Evolutionary conservation across 2,888 invertebrate species (phyloP), one percentile per base, ranked within the genome.

Genomic region (Lithophane socia): DNA sequence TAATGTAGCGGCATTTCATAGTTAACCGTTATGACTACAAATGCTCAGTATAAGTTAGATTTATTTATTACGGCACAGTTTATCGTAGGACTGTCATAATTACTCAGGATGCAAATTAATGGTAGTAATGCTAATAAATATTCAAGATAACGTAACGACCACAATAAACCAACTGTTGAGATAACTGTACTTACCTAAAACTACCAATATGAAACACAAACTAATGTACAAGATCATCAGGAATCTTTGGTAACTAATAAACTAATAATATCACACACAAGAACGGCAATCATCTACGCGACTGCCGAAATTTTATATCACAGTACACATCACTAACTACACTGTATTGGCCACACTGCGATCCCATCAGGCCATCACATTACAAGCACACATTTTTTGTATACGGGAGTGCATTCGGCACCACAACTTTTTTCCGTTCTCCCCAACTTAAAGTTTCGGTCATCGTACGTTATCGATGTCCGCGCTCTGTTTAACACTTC

Each of bases 161-260:
- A 83, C 79, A 88, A 87, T 75, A 82, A 85, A 86, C 77, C 49
- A 76, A 80, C 72, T 81, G 80, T 85, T 79, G 86, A 84, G 78
- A 87, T 85, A 87, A 87, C 63, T 88, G 85, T 89, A 96, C 96
- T 96, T 88, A 96, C 96, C 96, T 96, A 96, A 96, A 94, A 96
- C 96, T 96, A 96, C 96, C 94, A 96, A 94, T 96, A 96, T 96
- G 94, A 96, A 96, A 96, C 96, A 96, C 95, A 96, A 94, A 94
- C 95, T 96, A 95, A 96, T 96, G 94, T 96, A 96, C 93, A 96
- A 96, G 96, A 96, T 96, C 96, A 96, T 96, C 93, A 96, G 96
- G 96, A 96, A 94, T 96, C 96, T 96, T 96, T 96, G 96, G 96
- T 95, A 96, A 96, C 95, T 96, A 96, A 95, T 95, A 95, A 96